Base-by-base conservation (phyloP, 2,113 vertebrate genomes). In the Zeus faber region DNA sequence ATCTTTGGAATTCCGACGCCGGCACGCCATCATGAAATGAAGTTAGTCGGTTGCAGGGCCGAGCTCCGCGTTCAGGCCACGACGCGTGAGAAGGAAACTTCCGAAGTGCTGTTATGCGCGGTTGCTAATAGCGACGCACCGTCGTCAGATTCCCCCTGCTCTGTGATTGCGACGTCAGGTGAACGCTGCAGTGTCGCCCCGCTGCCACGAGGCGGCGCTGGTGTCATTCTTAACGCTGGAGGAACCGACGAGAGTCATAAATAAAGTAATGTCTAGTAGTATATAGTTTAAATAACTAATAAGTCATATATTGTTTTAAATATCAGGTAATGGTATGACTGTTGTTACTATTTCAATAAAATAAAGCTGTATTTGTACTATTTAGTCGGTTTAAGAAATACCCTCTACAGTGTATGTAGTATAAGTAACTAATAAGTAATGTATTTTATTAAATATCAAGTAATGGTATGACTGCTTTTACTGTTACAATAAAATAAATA, bases 201-300 rank as follows among this genome's bases (percentile, higher is more conserved):
- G 9, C 17, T 0, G 6, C 58, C 84, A 14, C 73, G 56, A 1
- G 79, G n/a, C 68, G 81, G 78, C 18, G 76, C 2, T 16, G 49
- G 39, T 33, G 54, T 7, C 17, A 31, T 53, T 53, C 9, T 21
- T 9, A 24, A 24, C 0, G 1, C 6, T 31, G 17, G 39, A 6
- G 6, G n/a, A n/a, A n/a, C n/a, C n/a, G n/a, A n/a, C n/a, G n/a
- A n/a, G n/a, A n/a, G n/a, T n/a, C n/a, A n/a, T n/a, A n/a, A n/a
- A n/a, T n/a, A n/a, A n/a, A n/a, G 29, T 76, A 5, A 33, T 52
- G 11, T 72, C 76, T 76, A 85, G 74, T 74, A 74, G 44, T 83
- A 85, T 22, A 20, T 45, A 45, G 9, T 20, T 45, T 45, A 2
- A 22, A 45, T 45, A 13, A 4, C 43, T 9, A 3, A 45, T 5